Percentiles rank a stretch among this genome's conserved stretches.
Evolutionary conservation across 2,888 invertebrate species (phyloP).

Genomic region (Coenonympha arcania): DNA sequence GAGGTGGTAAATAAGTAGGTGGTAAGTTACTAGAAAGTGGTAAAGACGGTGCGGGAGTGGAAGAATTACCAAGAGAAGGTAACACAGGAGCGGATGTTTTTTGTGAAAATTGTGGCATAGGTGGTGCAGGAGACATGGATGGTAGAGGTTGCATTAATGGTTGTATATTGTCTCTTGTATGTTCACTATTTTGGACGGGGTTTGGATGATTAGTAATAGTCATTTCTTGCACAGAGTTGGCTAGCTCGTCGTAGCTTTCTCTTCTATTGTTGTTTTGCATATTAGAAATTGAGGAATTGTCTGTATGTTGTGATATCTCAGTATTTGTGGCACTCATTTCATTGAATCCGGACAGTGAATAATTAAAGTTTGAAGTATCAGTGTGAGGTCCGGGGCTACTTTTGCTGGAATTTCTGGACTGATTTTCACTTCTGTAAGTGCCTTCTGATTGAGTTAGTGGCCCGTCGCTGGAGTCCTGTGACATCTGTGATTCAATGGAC

Average conservation of each 20-base stretch:
- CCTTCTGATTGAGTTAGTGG: constrained; percentile 76
- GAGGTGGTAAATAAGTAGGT: neutral
- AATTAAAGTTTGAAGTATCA: constrained; percentile 62
- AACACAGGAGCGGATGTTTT: neutral
- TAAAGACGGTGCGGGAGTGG: constrained; percentile 16
- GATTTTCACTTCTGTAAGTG: constrained; percentile 74
- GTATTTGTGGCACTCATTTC: constrained; percentile 44
- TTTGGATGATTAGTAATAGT: constrained; percentile 50
- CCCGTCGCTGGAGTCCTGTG: constrained; percentile 78
- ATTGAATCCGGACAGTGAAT: constrained; percentile 45
- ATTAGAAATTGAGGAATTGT: constrained; percentile 38
- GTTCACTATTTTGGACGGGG: constrained; percentile 26
- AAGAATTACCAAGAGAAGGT: constrained; percentile 25
- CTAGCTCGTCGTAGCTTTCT: constrained; percentile 51
- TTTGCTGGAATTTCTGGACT: constrained; percentile 70
- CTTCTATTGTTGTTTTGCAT: constrained; percentile 37
- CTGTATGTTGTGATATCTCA: constrained; percentile 51
- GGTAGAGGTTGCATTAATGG: constrained; percentile 7
- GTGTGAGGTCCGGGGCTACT: constrained; percentile 60
- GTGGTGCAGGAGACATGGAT: constrained; percentile 12
- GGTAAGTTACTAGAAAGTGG: neutral
- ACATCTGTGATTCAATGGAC: constrained; percentile 79
- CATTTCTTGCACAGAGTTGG: constrained; percentile 54
- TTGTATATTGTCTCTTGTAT: neutral
- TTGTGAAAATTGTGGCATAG: constrained; percentile 13